Conservation (phyloP, 2,888 invertebrate species). For the Ceriagrion tenellum region DNA sequence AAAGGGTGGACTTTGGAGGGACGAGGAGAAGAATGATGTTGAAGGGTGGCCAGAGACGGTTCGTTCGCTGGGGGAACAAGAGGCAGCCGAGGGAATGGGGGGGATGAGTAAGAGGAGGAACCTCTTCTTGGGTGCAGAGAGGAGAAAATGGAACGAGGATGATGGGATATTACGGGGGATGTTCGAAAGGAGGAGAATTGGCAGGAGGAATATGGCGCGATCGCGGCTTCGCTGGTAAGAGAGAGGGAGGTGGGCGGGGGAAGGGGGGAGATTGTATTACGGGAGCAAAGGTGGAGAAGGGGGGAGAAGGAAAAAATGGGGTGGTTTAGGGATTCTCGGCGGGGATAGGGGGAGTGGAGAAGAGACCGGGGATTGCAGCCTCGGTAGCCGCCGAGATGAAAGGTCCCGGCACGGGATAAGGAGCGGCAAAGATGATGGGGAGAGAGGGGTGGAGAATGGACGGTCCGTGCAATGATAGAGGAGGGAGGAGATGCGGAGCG, state of each 20-base stretch:
- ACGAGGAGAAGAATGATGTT: no score
- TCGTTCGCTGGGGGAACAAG: background rate
- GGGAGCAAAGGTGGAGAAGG: background rate
- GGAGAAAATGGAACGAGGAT: constrained; percentile 36
- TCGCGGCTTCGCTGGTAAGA: background rate
- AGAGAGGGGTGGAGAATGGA: background rate
- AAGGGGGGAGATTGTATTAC: background rate
- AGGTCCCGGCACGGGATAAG: background rate
- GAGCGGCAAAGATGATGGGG: background rate
- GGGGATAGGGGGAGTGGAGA: background rate
- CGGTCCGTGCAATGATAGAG: background rate
- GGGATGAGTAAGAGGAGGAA: background rate
- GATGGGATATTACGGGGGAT: constrained; percentile 33
- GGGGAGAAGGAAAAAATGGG: background rate
- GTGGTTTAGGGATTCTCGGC: no score
- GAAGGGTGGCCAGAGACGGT: background rate
- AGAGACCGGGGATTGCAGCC: background rate
- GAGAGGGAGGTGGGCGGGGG: background rate
- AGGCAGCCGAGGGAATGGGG: background rate
- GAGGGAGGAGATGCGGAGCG: background rate
- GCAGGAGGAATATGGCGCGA: background rate
- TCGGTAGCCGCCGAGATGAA: background rate
- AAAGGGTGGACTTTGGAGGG: no score
- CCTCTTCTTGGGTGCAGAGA: background rate
- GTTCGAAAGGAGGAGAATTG: background rate